A percentile compares a stretch with the other conserved stretches of the same genome.
These are phyloP conservation scores for Fundulus diaphanus DNA, from an alignment of 2,797 vertebrate species.

Conservation along the genomic window DNA sequence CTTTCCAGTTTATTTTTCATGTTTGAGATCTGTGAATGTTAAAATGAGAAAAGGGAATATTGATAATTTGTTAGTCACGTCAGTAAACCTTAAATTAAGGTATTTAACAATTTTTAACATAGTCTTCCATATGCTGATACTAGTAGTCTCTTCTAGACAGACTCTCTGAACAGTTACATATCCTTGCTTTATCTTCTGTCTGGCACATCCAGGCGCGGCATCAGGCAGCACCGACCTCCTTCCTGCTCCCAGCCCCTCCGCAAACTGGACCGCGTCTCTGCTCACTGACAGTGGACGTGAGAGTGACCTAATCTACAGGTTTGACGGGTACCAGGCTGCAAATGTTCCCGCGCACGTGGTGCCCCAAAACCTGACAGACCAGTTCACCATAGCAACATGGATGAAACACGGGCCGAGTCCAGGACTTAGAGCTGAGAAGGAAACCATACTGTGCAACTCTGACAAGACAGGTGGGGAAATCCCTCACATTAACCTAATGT, in stretches of 20 bases:
- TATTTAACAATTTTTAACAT: not conserved
- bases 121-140: not conserved
- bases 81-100: too few species aligned
- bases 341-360: slow-evolving; percentile 93
- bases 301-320: slow-evolving; percentile 91
- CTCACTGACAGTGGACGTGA: slow-evolving; percentile 88
- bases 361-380: slow-evolving; percentile 94
- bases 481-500: not conserved
- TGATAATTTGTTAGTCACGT: not conserved
- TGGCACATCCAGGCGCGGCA: slow-evolving; percentile 85
- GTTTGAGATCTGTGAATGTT: too few species aligned
- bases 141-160: not conserved
- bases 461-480: slow-evolving; percentile 91
- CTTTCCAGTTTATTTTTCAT: too few species aligned
- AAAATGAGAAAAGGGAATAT: too few species aligned
- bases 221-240: slow-evolving; percentile 94
- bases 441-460: slow-evolving; percentile 96
- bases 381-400: slow-evolving; percentile 96
- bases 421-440: slow-evolving; percentile 92
- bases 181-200: slow-evolving; percentile 29
- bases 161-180: not conserved
- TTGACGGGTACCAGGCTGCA: slow-evolving; percentile 92
- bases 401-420: slow-evolving; percentile 96
- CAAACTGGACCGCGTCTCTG: slow-evolving; percentile 93
- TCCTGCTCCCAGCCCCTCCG: slow-evolving; percentile 85